Evolutionary conservation across 2,113 vertebrate genomes (phyloP).

Genomic region (Enhydra lutris): DNA sequence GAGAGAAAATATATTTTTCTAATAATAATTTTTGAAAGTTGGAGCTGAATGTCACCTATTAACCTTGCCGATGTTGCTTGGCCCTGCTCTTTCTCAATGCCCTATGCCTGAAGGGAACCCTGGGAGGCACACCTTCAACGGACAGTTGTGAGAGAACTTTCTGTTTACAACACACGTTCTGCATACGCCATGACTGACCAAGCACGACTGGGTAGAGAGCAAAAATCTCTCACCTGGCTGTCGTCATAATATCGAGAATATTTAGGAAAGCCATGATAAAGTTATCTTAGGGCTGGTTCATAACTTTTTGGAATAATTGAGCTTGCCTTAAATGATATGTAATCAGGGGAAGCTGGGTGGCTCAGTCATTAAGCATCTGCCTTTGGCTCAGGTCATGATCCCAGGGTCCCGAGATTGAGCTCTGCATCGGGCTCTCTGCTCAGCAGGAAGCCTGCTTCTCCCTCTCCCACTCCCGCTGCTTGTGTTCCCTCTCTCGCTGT

Average conservation of each 20-base stretch:
- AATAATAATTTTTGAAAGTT: conserved; percentile 11
- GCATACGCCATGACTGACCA: background rate
- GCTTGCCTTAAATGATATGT: background rate
- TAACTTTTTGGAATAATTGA: background rate
- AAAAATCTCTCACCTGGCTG: background rate
- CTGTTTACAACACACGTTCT: background rate
- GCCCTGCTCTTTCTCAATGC: background rate
- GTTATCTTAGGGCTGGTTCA: background rate
- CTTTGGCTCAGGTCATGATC: no score
- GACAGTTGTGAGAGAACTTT: background rate
- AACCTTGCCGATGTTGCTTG: background rate
- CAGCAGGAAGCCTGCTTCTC: no score
- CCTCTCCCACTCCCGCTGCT: no score
- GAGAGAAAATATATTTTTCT: background rate
- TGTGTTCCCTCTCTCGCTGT: no score
- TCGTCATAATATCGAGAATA: background rate
- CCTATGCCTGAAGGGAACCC: background rate
- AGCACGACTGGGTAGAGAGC: background rate
- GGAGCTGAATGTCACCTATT: background rate
- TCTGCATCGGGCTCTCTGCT: no score
- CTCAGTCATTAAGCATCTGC: no score
- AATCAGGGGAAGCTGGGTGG: no score
- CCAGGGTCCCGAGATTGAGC: no score
- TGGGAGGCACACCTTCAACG: background rate
- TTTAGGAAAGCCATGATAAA: background rate